Evolutionary conservation across 2,113 vertebrate species (phyloP), one percentile per base, ranked within the genome.

Genomic region (Orientallactaga bullata): DNA sequence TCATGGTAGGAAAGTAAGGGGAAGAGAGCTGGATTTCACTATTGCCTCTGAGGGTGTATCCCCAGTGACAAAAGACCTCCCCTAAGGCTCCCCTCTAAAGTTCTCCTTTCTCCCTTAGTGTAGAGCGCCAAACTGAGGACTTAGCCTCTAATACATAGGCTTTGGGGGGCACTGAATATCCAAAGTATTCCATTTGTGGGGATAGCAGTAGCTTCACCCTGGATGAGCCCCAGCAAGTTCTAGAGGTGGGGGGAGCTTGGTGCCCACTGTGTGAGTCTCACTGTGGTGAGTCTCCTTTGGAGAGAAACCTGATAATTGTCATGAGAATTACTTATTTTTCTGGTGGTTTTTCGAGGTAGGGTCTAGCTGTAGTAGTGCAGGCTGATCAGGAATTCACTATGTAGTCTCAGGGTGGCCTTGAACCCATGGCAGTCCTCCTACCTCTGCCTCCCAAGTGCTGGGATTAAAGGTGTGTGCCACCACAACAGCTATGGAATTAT

Each of bases 211-310:
- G 7, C 21, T 26, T 77, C 21, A 3, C 21, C 0, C 9, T 6
- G 28, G 0, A 3, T 0, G n/a, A 42, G 39, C 2, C 72, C 26
- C 5, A 0, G 20, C 3, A 9, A 4, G 42, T 23, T 9, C n/a
- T 3, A 9, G 35, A 58, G 10, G 28, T 4, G 72, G n/a, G 2
- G 0, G 20, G 73, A 71, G 30, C 26, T 5, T 3, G 26, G 2
- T 18, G 37, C 28, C 12, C 23, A 55, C 15, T n/a, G 0, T 7
- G 37, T 9, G 63, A 63, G 23, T 11, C 17, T 35, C 35, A 8
- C 21, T 23, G 61, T 2, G 61, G 32, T 30, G 84, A 7, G 3
- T 69, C 77, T 26, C 16, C 16, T n/a, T 77, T 81, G 60, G 18
- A 79, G 85, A 92, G n/a, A 73, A 89, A 87, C 76, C 28, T 55